Evolutionary conservation across 2,888 invertebrate species (phyloP).

Genomic region (Scaptomyza cyrtandrae): DNA sequence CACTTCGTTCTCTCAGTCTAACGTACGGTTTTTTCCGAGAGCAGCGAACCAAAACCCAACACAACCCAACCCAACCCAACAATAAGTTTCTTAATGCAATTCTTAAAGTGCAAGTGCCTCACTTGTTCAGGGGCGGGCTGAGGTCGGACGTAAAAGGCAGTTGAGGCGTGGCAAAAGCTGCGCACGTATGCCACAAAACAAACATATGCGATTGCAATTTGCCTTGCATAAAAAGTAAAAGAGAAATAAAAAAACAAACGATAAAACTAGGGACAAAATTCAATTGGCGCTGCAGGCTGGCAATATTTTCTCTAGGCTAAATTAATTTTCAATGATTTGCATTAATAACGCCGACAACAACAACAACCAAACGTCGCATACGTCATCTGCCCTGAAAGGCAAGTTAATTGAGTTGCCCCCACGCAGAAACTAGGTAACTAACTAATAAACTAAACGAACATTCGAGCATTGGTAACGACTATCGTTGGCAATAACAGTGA

Average conservation of each 20-base stretch:
- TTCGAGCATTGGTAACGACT: background rate
- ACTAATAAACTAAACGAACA: constrained; percentile 13
- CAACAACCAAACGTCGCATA: constrained; percentile 35
- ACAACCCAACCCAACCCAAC: constrained; percentile 18
- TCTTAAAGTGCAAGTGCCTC: constrained; percentile 69
- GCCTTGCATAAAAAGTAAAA: constrained; percentile 7
- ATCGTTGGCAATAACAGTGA: background rate
- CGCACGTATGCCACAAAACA: constrained; percentile 52
- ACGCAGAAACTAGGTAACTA: constrained; percentile 34
- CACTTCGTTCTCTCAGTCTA: background rate
- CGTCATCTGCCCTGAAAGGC: constrained; percentile 29
- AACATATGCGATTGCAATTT: constrained; percentile 53
- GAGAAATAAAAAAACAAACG: background rate
- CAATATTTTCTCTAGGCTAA: constrained; percentile 42
- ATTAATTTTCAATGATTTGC: constrained; percentile 60
- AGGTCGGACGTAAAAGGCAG: constrained; percentile 3
- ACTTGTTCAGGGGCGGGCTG: constrained; percentile 38
- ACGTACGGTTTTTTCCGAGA: background rate
- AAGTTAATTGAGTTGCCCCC: constrained; percentile 39
- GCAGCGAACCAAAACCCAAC: constrained; percentile 36
- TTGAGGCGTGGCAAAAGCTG: constrained; percentile 8
- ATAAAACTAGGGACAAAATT: constrained; percentile 39
- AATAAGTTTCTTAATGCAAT: constrained; percentile 60
- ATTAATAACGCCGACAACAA: constrained; percentile 49
- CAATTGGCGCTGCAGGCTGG: constrained; percentile 52